Conservation (phyloP, 2,888 invertebrate species). For the Uloborus plumipes region DNA sequence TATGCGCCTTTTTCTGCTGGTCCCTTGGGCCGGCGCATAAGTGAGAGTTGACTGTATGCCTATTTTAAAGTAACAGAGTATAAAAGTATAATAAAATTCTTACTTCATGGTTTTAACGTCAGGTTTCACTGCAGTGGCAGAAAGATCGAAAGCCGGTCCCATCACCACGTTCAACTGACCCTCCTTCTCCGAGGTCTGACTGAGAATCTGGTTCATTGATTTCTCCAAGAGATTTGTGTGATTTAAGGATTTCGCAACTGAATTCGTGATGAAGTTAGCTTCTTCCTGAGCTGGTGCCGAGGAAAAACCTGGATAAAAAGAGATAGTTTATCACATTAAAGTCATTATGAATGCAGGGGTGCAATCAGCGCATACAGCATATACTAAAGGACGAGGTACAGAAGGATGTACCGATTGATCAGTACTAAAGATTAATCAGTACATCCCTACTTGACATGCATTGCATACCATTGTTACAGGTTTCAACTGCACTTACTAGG, state of each 20-base stretch:
- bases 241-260: constrained; percentile 42
- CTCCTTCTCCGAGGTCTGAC: neutral
- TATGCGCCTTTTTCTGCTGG: too few relatives aligned
- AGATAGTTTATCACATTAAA: too few relatives aligned
- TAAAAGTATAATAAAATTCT: neutral
- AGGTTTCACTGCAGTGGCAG: constrained; percentile 31
- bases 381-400: too few relatives aligned
- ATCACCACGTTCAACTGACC: constrained; percentile 37
- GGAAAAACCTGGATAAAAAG: constrained; percentile 37
- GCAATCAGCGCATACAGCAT: too few relatives aligned
- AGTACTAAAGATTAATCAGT: too few relatives aligned
- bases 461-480: too few relatives aligned
- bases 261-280: constrained; percentile 34
- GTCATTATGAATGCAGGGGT: too few relatives aligned
- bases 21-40: too few relatives aligned
- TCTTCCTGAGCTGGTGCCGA: constrained; percentile 16
- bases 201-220: constrained; percentile 26
- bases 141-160: constrained; percentile 55
- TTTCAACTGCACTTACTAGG: constrained; percentile 20
- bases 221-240: constrained; percentile 27
- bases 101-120: constrained; percentile 28
- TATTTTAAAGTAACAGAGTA: too few relatives aligned
- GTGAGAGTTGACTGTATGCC: too few relatives aligned
- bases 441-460: too few relatives aligned
- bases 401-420: too few relatives aligned